These are phyloP conservation scores for Tolypeutes matacus DNA, from an alignment of 2,797 vertebrate species.

Conservation along the genomic window DNA sequence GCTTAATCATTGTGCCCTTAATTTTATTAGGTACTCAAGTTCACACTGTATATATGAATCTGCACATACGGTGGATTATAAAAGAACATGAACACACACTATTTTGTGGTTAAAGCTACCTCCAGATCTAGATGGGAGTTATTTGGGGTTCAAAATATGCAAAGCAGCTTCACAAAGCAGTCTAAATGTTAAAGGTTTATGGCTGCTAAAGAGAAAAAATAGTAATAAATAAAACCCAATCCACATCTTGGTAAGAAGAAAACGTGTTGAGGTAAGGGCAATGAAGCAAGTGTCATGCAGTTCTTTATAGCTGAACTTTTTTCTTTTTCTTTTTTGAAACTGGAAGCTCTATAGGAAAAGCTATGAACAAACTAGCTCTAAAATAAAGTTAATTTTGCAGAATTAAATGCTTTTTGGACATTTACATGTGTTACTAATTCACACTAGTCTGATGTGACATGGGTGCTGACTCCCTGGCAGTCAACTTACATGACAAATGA, in stretches of 20 bases:
- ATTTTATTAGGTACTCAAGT: conserved; percentile 43
- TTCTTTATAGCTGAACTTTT: background rate
- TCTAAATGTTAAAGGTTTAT: conserved; percentile 40
- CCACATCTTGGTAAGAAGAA: background rate
- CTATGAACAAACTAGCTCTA: background rate
- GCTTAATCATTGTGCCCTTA: conserved; percentile 24
- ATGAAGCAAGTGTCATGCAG: background rate
- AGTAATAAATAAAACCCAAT: conserved; percentile 2
- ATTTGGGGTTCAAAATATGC: conserved; percentile 16
- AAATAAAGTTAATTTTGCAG: conserved; percentile 34
- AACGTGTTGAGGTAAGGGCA: background rate
- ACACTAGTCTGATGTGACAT: background rate
- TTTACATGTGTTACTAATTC: conserved; percentile 12
- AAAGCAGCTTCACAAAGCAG: conserved; percentile 4
- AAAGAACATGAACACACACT: no score
- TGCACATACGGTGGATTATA: background rate
- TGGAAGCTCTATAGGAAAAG: conserved; percentile 16
- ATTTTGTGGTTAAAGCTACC: conserved; percentile 31
- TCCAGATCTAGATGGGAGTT: background rate
- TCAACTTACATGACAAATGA: background rate
- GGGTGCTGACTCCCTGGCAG: background rate
- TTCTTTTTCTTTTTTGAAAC: background rate
- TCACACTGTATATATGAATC: background rate
- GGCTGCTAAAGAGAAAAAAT: conserved; percentile 23
- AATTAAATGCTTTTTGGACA: background rate